Evolutionary conservation across 2,888 invertebrate genomes (phyloP), one percentile per base, ranked within the genome.

Genomic region (Tachina lurida): DNA sequence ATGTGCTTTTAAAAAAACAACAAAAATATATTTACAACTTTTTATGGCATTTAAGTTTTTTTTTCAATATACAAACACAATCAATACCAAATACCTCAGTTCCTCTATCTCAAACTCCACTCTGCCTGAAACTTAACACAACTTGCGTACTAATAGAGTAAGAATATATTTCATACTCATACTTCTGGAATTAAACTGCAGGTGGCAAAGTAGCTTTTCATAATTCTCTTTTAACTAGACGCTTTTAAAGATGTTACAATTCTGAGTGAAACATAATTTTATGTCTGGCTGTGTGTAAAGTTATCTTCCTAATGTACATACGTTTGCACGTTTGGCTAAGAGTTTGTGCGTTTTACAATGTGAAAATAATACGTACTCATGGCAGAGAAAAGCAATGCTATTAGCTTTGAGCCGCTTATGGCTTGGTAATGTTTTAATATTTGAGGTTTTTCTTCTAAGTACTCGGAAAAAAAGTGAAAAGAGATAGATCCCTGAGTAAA

Each of bases 391-490:
- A 47, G 52, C 78, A 84, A 74, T 74, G 78, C 73, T 79, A 84
- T 84, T 84, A 74, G 62, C 73, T 75, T 79, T 70, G 74, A 79
- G 74, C 62, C 19, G 84, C 79, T 84, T 84, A 84, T 84, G 79
- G 74, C 70, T 70, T 19, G 47, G 41, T 75, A 74, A 79, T 84
- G 67, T 74, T 77, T 73, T 83, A 77, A 83, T 83, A 67, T 82
- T 82, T 82, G 76, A 65, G 75, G 82, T 78, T 84, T 71, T 73
- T 52, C 63, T 78, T 76, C 62, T 49, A 73, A 22, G 63, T 41
- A 43, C 15, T 41, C 10, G 49, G 49, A 43, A 65, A n/a, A 71
- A 31, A 39, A 60, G 17, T 45, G 15, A 52, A 54, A 17, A 70
- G n/a, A n/a, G n/a, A n/a, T n/a, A n/a, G 45, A 54, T 76, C n/a